These are phyloP conservation scores for Oxycera nigricornis DNA, from an alignment of 2,888 invertebrate species.

Conservation along the genomic window DNA sequence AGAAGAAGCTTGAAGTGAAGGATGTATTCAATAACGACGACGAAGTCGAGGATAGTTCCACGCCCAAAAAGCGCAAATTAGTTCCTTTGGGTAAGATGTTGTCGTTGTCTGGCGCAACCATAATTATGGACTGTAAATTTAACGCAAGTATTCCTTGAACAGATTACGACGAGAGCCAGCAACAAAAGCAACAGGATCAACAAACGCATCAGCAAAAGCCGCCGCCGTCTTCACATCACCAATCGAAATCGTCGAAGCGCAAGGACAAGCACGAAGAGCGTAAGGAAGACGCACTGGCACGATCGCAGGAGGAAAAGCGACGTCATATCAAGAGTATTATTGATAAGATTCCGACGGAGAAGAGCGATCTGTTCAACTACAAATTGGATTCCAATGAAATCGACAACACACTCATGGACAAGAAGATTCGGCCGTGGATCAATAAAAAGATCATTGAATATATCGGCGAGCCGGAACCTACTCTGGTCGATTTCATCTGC, in stretches of 20 bases:
- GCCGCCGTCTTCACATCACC: slow-evolving; percentile 53
- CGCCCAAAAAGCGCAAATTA: slow-evolving; percentile 76
- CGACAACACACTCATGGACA: slow-evolving; percentile 84
- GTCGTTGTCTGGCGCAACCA: too few species aligned
- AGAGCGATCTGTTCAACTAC: slow-evolving; percentile 94
- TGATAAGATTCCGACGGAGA: slow-evolving; percentile 97
- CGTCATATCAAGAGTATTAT: slow-evolving; percentile 96
- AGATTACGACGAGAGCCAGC: slow-evolving; percentile 59
- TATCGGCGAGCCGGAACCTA: slow-evolving; percentile 98
- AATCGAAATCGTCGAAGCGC: slow-evolving; percentile 54
- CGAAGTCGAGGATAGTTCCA: slow-evolving; percentile 67
- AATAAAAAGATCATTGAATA: slow-evolving; percentile 99
- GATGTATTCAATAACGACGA: slow-evolving; percentile 89
- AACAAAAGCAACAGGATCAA: slow-evolving; percentile 11
- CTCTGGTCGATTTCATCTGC: slow-evolving; percentile 98
- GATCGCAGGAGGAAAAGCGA: slow-evolving; percentile 91
- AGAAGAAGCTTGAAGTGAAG: slow-evolving; percentile 80
- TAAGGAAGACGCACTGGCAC: slow-evolving; percentile 68
- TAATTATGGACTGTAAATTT: too few species aligned
- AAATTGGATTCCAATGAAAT: slow-evolving; percentile 90
- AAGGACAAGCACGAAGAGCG: slow-evolving; percentile 55
- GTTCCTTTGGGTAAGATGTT: slow-evolving; percentile 74
- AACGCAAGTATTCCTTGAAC: neutral
- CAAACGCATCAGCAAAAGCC: slow-evolving; percentile 8
- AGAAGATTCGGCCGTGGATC: slow-evolving; percentile 98